Conservation (phyloP, 2,113 vertebrate species). For the Chlorodrepanis virens region DNA sequence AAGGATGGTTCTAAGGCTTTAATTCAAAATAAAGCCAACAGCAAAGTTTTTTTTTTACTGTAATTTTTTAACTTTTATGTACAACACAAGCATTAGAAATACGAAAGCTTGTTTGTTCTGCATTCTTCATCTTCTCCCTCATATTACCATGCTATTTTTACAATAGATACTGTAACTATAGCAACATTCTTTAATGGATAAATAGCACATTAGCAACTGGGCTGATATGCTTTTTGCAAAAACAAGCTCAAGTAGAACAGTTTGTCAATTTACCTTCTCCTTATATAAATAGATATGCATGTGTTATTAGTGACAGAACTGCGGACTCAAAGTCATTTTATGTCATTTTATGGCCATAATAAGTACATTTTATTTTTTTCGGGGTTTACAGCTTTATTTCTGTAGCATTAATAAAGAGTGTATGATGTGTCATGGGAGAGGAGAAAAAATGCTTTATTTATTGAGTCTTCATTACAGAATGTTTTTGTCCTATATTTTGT, state of each 20-base stretch:
- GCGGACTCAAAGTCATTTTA: neutral
- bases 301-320: neutral
- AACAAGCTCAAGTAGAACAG: slow-evolving; percentile 16
- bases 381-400: neutral
- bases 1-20: neutral
- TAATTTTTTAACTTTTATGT: neutral
- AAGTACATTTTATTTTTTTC: neutral
- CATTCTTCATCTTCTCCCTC: slow-evolving; percentile 2
- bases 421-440: neutral
- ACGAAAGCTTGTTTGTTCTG: slow-evolving; percentile 37
- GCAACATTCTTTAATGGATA: slow-evolving; percentile 60
- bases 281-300: neutral
- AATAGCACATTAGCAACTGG: slow-evolving; percentile 32
- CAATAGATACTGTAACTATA: slow-evolving; percentile 56
- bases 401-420: neutral
- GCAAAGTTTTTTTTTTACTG: neutral
- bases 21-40: neutral
- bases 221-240: slow-evolving; percentile 1
- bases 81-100: neutral
- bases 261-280: neutral
- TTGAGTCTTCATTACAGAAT: neutral
- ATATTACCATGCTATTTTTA: slow-evolving; percentile 49
- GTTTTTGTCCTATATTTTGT: slow-evolving; percentile 9
- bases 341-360: neutral
- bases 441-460: neutral